A percentile compares a stretch with the other conserved stretches of the same genome.
Evolutionary conservation across 1,140 invertebrate species (phyloP).

Genomic region (Drosophila sulfurigaster): DNA sequence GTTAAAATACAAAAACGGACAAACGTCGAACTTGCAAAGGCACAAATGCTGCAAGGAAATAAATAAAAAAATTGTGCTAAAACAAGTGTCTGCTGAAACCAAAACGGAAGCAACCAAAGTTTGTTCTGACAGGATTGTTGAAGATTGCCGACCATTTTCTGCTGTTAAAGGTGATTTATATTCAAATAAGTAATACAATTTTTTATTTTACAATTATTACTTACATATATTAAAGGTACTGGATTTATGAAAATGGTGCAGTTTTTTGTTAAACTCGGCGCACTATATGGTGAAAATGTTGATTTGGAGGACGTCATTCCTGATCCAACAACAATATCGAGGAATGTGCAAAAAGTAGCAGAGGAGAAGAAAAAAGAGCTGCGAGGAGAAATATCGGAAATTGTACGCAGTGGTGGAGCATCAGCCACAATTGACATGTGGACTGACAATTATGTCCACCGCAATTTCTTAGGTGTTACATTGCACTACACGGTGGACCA

Average conservation of each 20-base stretch:
- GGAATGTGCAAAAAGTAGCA: slow-evolving; percentile 16
- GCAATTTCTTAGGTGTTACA: slow-evolving; percentile 48
- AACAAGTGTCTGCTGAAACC: not conserved
- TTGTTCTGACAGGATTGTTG: slow-evolving; percentile 16
- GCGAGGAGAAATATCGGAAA: slow-evolving; percentile 17
- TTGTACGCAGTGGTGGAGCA: slow-evolving; percentile 31
- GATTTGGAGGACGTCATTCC: slow-evolving; percentile 44
- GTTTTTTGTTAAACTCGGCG: slow-evolving; percentile 43
- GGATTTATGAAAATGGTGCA: slow-evolving; percentile 32
- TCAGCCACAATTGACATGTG: slow-evolving; percentile 37
- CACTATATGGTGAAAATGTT: slow-evolving; percentile 20
- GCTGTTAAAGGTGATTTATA: slow-evolving; percentile 32
- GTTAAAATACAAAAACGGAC: not conserved
- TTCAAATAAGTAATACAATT: too few relatives aligned
- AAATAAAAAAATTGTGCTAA: not conserved
- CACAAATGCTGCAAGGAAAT: not conserved
- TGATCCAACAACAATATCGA: slow-evolving; percentile 32
- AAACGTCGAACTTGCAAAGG: not conserved
- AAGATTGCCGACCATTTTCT: slow-evolving; percentile 44
- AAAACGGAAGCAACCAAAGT: not conserved
- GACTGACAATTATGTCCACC: slow-evolving; percentile 40
- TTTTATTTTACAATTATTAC: too few relatives aligned
- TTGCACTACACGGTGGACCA: slow-evolving; percentile 27
- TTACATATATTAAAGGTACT: slow-evolving; percentile 5
- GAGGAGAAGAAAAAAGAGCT: slow-evolving; percentile 38